phyloP scores from a whole-genome alignment of 2,888 invertebrate species.

The Lithosia quadra region DNA sequence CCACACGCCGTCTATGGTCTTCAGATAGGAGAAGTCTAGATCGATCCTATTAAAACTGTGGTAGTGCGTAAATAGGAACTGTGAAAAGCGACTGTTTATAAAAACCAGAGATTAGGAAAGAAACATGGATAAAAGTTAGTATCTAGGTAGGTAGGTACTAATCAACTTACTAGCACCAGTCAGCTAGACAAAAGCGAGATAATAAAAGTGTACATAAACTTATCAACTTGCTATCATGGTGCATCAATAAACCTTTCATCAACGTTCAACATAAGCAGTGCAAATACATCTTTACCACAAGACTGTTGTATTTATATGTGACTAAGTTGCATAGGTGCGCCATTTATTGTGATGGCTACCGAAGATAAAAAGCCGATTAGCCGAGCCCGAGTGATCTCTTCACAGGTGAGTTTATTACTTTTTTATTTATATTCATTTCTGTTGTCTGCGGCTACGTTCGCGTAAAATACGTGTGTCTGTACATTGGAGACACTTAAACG shows the following conservation, averaged over 20 bases:
- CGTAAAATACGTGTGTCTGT: too few species aligned
- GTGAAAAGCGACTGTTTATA: neutral
- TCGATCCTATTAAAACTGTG: too few species aligned
- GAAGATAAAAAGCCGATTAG: slow-evolving; percentile 35
- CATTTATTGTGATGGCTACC: slow-evolving; percentile 32
- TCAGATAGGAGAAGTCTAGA: too few species aligned
- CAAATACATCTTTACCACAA: slow-evolving; percentile 37
- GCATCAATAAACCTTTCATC: slow-evolving; percentile 31
- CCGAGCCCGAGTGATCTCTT: slow-evolving; percentile 44
- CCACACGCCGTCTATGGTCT: too few species aligned
- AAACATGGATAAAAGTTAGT: neutral
- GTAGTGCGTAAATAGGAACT: neutral
- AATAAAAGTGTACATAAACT: neutral
- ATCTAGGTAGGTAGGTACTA: neutral
- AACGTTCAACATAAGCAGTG: slow-evolving; percentile 35
- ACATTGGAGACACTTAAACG: too few species aligned
- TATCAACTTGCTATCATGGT: slow-evolving; percentile 41
- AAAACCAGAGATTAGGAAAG: neutral
- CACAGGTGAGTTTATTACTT: slow-evolving; percentile 41
- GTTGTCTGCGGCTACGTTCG: neutral
- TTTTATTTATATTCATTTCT: neutral
- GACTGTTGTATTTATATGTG: slow-evolving; percentile 33
- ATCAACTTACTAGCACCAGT: neutral
- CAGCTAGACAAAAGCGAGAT: neutral
- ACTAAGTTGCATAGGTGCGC: slow-evolving; percentile 26